Conservation (phyloP, 1,140 invertebrate species). For the Caenorhabditis inopinata region DNA sequence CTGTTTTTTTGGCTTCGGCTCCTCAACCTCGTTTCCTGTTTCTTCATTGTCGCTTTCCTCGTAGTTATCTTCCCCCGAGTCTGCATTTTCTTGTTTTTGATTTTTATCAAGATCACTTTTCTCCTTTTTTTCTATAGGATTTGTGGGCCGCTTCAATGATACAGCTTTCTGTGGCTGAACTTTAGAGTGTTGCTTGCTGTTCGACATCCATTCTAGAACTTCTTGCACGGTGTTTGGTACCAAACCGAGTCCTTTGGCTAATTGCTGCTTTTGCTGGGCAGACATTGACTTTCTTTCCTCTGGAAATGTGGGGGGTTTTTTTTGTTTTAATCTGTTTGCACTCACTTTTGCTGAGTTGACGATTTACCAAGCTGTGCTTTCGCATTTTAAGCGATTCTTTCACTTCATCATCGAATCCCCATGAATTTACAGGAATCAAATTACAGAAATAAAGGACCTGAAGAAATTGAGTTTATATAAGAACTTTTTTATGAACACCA, state of each 20-base stretch:
- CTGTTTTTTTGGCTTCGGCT: neutral
- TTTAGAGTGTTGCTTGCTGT: neutral
- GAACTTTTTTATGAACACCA: too few relatives aligned
- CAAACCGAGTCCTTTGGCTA: neutral
- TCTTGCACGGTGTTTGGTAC: neutral
- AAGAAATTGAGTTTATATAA: too few relatives aligned
- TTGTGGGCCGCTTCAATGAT: neutral
- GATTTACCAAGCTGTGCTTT: slow-evolving; percentile 16
- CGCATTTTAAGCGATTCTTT: slow-evolving; percentile 12
- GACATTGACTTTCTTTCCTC: slow-evolving; percentile 25
- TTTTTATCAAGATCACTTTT: neutral
- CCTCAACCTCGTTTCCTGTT: neutral
- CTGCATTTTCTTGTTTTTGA: neutral
- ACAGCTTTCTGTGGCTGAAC: neutral
- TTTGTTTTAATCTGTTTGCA: neutral
- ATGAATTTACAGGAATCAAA: neutral
- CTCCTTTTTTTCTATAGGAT: neutral
- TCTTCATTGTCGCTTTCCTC: slow-evolving; percentile 5
- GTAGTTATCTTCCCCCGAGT: neutral
- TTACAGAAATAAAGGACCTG: slow-evolving; percentile 6
- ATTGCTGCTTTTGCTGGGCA: neutral
- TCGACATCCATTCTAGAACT: slow-evolving; percentile 13
- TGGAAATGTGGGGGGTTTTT: neutral
- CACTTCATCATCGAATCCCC: slow-evolving; percentile 15
- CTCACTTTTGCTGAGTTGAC: slow-evolving; percentile 6